Base-by-base conservation (phyloP, 2,888 invertebrate species). In the Epistrophella euchroma region DNA sequence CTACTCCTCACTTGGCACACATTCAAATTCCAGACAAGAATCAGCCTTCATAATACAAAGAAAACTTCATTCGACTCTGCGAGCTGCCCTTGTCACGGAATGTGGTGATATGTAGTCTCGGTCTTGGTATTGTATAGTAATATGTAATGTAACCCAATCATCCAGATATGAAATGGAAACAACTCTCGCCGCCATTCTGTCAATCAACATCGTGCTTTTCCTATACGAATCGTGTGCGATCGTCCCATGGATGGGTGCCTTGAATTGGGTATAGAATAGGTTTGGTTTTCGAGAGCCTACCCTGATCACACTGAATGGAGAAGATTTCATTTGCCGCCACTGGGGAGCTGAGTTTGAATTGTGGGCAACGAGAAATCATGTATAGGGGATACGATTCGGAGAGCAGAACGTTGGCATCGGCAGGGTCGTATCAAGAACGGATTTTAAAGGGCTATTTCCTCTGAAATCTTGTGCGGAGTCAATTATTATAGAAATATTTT, bases 121-220 rank as follows among this genome's bases (percentile, higher is more conserved):
- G 45, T 32, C 32, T 47, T 19, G 62, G 11, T 60, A 37, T 35
- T 45, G 28, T 28, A 32, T 32, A 7, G 4, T 5, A 32, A 32
- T 32, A 32, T 32, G 32, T 32, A 66, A 17, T 68, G 68, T 86
- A 86, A 86, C 86, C 64, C 82, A 82, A 82, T 78, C 86, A 78
- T 82, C 82, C 70, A 71, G 76, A 82, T 82, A 70, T 78, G 86
- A 86, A 77, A 86, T 86, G 77, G 52, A 82, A 86, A 82, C 76
- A 77, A 70, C 81, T 68, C 81, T 66, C 19, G 77, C 82, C 86
- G 82, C 86, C 82, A 82, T 82, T 86, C 85, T 86, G 86, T 86
- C 86, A 86, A 82, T 86, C 86, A 86, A 70, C 52, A 78, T 82
- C 77, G 70, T 45, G 17, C 25, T 45, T 37, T 37, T 17, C 37